Percentiles rank a stretch among this genome's conserved stretches.
Conservation (phyloP, 1,140 invertebrate species). For the Anastatus disparis region DNA sequence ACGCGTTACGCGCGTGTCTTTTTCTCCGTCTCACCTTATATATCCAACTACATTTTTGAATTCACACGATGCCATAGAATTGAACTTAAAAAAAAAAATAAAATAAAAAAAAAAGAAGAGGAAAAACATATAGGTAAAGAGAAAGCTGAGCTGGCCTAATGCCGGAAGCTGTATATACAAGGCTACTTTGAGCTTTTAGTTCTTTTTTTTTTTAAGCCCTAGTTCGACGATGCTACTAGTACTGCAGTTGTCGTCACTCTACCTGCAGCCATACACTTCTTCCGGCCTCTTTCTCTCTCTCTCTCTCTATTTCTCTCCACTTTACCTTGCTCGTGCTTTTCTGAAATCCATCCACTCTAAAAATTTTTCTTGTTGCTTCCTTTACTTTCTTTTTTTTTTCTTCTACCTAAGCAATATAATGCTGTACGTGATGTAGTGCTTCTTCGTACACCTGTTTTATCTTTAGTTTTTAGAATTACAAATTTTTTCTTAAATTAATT, state of each 20-base stretch:
- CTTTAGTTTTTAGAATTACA: too few species aligned
- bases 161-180: background rate
- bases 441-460: too few species aligned
- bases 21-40: background rate
- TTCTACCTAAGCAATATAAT: background rate
- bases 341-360: background rate
- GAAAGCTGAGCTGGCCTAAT: background rate
- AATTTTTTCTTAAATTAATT: too few species aligned
- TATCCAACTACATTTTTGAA: slow-evolving; percentile 14
- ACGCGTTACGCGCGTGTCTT: background rate
- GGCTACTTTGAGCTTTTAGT: background rate
- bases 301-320: background rate
- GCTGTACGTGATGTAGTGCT: background rate
- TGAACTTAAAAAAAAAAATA: background rate
- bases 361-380: slow-evolving; percentile 4
- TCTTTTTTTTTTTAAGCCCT: background rate
- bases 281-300: too few species aligned
- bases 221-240: background rate
- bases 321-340: slow-evolving; percentile 1
- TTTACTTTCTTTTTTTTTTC: background rate
- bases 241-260: background rate
- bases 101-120: too few species aligned
- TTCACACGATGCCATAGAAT: background rate
- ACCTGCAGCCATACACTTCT: background rate
- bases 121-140: too few species aligned